A percentile compares a stretch with the other conserved stretches of the same genome.
phyloP scores from a whole-genome alignment of 1,140 invertebrate genomes.

The Drosophila erecta region DNA sequence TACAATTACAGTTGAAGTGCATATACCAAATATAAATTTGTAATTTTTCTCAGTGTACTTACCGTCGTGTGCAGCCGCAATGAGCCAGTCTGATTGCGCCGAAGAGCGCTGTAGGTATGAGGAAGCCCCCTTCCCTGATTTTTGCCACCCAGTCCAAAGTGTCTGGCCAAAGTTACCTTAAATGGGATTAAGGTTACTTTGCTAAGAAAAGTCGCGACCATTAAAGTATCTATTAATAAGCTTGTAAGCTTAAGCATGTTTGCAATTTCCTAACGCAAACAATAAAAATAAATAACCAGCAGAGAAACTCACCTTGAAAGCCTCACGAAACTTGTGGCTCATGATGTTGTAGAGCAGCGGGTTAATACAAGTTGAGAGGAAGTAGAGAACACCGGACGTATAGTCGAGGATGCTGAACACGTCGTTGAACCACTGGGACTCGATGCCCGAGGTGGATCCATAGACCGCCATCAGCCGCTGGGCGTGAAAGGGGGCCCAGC shows the following conservation, averaged over 20 bases:
- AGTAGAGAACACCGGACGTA: constrained; percentile 90
- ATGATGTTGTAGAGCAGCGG: constrained; percentile 94
- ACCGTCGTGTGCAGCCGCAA: constrained; percentile 71
- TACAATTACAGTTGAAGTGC: too few relatives aligned
- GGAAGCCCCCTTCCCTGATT: constrained; percentile 56
- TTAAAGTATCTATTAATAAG: too few relatives aligned
- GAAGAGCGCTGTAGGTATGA: constrained; percentile 71
- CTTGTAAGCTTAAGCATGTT: not conserved
- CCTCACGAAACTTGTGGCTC: constrained; percentile 94
- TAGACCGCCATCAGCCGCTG: constrained; percentile 92
- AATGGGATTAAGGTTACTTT: not conserved
- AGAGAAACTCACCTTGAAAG: constrained; percentile 89
- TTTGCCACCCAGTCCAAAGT: constrained; percentile 63
- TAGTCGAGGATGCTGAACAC: constrained; percentile 89
- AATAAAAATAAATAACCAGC: not conserved
- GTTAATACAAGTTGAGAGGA: constrained; percentile 91
- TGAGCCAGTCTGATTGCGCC: constrained; percentile 69
- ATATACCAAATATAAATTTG: too few relatives aligned
- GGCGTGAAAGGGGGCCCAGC: constrained; percentile 97
- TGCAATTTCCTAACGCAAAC: not conserved
- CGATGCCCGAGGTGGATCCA: constrained; percentile 84
- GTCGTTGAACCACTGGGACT: constrained; percentile 79
- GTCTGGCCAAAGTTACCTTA: constrained; percentile 69
- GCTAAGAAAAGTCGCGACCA: too few relatives aligned
- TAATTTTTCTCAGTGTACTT: constrained; percentile 24